Conservation (phyloP, 2,797 vertebrate species). For the Epinephelus coioides region DNA sequence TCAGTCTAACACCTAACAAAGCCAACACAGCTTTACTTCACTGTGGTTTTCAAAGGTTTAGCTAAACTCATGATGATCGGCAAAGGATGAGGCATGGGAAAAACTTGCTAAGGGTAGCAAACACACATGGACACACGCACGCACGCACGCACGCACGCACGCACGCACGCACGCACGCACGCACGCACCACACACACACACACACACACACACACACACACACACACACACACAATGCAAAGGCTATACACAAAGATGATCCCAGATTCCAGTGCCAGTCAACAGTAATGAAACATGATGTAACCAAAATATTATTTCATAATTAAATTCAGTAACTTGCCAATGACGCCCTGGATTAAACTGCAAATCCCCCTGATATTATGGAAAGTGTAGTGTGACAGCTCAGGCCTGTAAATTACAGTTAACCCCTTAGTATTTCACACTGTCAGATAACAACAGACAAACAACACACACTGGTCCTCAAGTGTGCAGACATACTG, state of each 20-base stretch:
- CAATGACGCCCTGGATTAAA: conserved; percentile 58
- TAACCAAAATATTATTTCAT: conserved; percentile 69
- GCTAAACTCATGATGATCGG: conserved; percentile 70
- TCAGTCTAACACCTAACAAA: conserved; percentile 63
- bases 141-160: conserved; percentile 15
- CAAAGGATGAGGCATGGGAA: conserved; percentile 70
- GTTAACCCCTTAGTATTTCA: conserved; percentile 58
- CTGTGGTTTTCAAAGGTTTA: conserved; percentile 64
- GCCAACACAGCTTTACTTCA: conserved; percentile 59
- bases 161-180: no score
- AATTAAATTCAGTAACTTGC: conserved; percentile 63
- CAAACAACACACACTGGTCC: conserved; percentile 12
- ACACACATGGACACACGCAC: conserved; percentile 1
- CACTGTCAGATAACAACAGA: conserved; percentile 48
- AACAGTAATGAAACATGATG: conserved; percentile 61
- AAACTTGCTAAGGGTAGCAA: conserved; percentile 37
- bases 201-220: conserved; percentile 15
- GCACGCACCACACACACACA: conserved; percentile 7
- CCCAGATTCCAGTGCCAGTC: conserved; percentile 26
- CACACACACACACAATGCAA: conserved; percentile 3
- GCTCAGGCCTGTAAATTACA: conserved; percentile 62
- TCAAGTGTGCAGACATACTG: conserved; percentile 5
- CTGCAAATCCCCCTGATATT: conserved; percentile 61
- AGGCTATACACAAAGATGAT: conserved; percentile 29
- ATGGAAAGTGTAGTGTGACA: conserved; percentile 68